Evolutionary conservation across 1,140 invertebrate species (phyloP).

Genomic region (Neelides sp.): DNA sequence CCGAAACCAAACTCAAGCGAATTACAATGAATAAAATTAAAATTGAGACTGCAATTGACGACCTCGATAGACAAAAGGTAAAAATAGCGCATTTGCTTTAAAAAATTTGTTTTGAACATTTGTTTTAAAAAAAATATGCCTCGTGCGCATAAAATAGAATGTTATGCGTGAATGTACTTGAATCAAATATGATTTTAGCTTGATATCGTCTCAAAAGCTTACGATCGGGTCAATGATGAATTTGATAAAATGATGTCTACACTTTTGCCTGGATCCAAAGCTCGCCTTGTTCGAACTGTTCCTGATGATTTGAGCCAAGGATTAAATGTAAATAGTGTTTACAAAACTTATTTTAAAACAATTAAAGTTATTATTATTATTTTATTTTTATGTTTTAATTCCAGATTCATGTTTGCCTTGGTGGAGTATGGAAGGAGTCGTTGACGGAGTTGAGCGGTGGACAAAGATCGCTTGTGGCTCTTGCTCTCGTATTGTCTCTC

Average conservation of each 20-base stretch:
- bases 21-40: conserved; percentile 76
- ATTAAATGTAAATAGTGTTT: conserved; percentile 15
- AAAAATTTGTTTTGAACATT: no score
- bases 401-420: conserved; percentile 79
- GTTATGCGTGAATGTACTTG: no score
- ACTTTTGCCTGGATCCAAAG: conserved; percentile 75
- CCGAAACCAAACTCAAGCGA: conserved; percentile 39
- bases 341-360: background rate
- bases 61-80: conserved; percentile 52
- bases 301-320: conserved; percentile 12
- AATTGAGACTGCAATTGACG: conserved; percentile 66
- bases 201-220: conserved; percentile 22
- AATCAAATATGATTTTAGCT: conserved; percentile 11
- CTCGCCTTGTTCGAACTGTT: conserved; percentile 56
- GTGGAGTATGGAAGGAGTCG: conserved; percentile 90
- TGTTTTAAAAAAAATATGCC: no score
- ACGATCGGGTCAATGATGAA: conserved; percentile 56
- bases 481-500: conserved; percentile 93
- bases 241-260: conserved; percentile 94
- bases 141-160: no score
- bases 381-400: conserved; percentile 21
- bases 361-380: background rate
- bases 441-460: conserved; percentile 91
- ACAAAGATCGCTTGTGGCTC: conserved; percentile 86
- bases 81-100: conserved; percentile 1